Conservation (phyloP, 2,888 invertebrate genomes). For the Orthosia gothica region DNA sequence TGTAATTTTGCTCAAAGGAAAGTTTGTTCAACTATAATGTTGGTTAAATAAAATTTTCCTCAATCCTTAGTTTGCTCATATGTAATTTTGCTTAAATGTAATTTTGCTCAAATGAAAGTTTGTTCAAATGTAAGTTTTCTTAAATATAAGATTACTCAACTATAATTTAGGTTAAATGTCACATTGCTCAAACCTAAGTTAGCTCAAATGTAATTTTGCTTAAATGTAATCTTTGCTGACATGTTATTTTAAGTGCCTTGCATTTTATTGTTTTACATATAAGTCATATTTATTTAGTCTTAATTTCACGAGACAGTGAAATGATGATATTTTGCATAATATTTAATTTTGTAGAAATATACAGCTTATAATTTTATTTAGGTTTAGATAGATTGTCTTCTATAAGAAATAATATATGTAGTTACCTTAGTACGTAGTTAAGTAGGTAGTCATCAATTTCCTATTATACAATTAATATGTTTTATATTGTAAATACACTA, state of each 20-base stretch:
- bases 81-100: neutral
- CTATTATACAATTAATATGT: neutral
- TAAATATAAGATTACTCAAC: neutral
- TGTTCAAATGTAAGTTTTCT: neutral
- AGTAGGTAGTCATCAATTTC: neutral
- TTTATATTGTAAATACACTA: conserved; percentile 48
- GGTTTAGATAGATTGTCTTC: neutral
- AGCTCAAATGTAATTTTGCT: neutral
- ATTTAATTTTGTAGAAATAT: conserved; percentile 4
- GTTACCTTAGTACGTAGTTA: neutral
- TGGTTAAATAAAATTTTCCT: neutral
- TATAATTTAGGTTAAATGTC: neutral
- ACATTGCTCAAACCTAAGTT: neutral
- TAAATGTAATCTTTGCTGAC: neutral
- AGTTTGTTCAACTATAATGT: neutral
- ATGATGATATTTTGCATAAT: neutral
- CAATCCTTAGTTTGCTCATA: neutral
- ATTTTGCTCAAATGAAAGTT: neutral
- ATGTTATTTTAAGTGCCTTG: neutral
- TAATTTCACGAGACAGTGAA: neutral
- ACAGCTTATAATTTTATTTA: neutral
- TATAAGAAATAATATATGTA: neutral
- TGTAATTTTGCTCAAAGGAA: no score
- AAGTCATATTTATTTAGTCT: conserved; percentile 43
- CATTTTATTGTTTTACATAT: conserved; percentile 33